Conservation (phyloP, 2,797 vertebrate species). For the Halcyon leucocephala region DNA sequence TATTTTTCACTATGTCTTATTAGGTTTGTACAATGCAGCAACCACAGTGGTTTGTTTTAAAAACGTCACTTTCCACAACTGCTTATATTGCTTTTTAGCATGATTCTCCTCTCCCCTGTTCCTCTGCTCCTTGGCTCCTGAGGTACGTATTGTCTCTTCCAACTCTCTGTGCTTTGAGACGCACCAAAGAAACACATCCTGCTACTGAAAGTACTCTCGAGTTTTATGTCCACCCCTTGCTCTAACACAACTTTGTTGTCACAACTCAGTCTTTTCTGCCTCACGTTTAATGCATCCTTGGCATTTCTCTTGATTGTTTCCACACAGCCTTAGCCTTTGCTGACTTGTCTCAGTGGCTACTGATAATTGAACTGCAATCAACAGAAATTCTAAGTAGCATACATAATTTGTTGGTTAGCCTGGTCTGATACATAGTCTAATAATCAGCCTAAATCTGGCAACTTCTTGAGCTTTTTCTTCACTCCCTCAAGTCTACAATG, state of each 20-base stretch:
- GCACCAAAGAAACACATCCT: rapidly evolving
- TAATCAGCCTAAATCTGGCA: neutral
- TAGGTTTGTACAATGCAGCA: constrained; percentile 80
- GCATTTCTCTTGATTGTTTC: neutral
- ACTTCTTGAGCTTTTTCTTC: neutral
- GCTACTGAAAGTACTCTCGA: neutral
- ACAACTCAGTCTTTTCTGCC: neutral
- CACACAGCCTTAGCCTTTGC: neutral
- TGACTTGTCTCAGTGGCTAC: neutral
- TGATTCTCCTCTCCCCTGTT: neutral
- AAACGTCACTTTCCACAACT: constrained; percentile 58
- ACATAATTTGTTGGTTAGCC: neutral
- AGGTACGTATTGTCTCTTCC: neutral
- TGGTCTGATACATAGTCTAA: neutral
- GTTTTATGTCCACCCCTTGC: neutral
- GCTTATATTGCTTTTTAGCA: constrained; percentile 47
- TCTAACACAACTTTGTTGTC: neutral
- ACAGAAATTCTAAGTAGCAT: neutral
- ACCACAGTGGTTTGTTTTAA: constrained; percentile 60
- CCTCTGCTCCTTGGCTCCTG: neutral
- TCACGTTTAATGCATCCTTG: neutral
- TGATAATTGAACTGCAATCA: neutral
- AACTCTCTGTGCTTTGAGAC: neutral
- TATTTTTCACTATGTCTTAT: constrained; percentile 84
- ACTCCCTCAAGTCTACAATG: neutral